Conservation (phyloP, 2,113 vertebrate genomes). For the Platichthys stellatus region DNA sequence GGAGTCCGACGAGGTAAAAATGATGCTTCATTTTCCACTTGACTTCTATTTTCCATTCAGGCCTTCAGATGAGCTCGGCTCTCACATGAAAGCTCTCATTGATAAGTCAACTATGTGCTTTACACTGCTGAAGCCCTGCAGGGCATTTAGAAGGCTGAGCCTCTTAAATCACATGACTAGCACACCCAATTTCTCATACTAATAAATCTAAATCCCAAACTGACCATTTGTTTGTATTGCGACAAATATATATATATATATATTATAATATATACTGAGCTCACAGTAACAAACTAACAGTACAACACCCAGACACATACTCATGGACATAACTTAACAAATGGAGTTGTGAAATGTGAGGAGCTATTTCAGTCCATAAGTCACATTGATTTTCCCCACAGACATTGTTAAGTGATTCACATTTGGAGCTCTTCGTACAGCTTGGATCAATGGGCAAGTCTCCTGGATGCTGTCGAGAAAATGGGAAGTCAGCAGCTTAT, state of each 20-base stretch:
- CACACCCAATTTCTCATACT: not conserved
- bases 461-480: not conserved
- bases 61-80: not conserved
- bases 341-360: not conserved
- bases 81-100: not conserved
- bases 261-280: too few relatives aligned
- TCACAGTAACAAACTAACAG: not conserved
- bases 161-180: not conserved
- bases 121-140: not conserved
- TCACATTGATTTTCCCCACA: not conserved
- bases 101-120: not conserved
- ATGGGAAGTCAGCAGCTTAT: not conserved
- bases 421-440: not conserved
- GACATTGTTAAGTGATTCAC: not conserved
- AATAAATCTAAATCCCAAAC: not conserved
- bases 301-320: not conserved
- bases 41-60: not conserved
- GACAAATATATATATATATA: too few relatives aligned
- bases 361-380: not conserved
- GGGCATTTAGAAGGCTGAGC: not conserved
- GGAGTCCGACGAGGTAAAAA: slow-evolving; percentile 84
- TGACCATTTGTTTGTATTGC: not conserved
- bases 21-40: slow-evolving; percentile 9
- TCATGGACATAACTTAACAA: not conserved
- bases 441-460: not conserved